A percentile compares a stretch with the other conserved stretches of the same genome.
Conservation (phyloP, 2,797 vertebrate species). For the Pogonophryne albipinna region DNA sequence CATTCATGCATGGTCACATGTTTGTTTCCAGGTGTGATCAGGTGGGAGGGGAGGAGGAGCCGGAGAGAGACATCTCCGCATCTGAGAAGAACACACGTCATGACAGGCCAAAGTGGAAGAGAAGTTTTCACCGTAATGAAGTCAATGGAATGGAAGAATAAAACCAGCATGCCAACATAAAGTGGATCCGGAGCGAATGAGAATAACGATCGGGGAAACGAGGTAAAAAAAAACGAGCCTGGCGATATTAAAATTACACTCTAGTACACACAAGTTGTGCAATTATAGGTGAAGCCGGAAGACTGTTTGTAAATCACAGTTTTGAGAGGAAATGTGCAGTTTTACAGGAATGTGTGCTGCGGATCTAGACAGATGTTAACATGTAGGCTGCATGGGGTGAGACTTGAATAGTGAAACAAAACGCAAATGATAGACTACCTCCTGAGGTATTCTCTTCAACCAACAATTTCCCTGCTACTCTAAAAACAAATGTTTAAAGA, state of each 20-base stretch:
- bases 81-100: constrained; percentile 40
- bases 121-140: constrained; percentile 13
- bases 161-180: constrained; percentile 31
- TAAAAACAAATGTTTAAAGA: not conserved
- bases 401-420: not conserved
- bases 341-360: constrained; percentile 57
- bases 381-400: constrained; percentile 1
- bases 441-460: not conserved
- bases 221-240: constrained; percentile 38
- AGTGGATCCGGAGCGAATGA: constrained; percentile 24
- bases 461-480: not conserved
- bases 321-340: constrained; percentile 28
- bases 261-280: not conserved
- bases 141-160: constrained; percentile 29
- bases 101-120: constrained; percentile 50
- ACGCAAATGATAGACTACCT: not conserved
- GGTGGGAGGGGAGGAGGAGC: constrained; percentile 52
- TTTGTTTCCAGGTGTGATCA: constrained; percentile 63
- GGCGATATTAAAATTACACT: not conserved
- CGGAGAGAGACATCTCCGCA: constrained; percentile 11
- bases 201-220: constrained; percentile 8
- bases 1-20: not conserved
- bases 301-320: not conserved
- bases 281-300: constrained; percentile 5
- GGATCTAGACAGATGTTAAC: constrained; percentile 42